These are phyloP conservation scores for Hyles lineata DNA, from an alignment of 2,888 invertebrate species.

Conservation along the genomic window DNA sequence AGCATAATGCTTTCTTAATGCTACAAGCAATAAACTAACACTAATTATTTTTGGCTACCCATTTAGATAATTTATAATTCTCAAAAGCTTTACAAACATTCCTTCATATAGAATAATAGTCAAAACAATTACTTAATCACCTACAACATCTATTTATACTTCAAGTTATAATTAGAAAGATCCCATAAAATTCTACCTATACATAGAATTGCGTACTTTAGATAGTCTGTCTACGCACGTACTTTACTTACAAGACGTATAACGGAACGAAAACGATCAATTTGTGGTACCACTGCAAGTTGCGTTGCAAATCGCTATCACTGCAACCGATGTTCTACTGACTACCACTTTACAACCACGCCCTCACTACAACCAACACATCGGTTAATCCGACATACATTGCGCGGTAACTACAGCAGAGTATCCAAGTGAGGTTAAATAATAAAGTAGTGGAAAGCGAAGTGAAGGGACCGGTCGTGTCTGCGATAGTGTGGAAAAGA, in stretches of 20 bases:
- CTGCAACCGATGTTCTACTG: constrained; percentile 51
- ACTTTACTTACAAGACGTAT: background rate
- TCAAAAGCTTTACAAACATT: no score
- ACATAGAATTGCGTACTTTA: no score
- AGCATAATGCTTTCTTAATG: no score
- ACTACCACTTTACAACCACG: constrained; percentile 44
- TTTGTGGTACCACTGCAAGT: constrained; percentile 22
- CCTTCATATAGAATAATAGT: no score
- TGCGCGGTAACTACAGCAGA: constrained; percentile 25
- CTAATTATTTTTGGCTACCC: no score
- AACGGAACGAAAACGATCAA: background rate
- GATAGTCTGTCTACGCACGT: background rate
- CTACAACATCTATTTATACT: no score
- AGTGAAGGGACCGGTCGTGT: background rate
- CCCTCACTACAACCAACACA: constrained; percentile 37
- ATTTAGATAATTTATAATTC: no score
- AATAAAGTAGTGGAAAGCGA: constrained; percentile 39
- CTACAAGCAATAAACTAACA: no score
- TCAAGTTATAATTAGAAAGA: no score
- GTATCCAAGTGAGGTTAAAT: background rate
- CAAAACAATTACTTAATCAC: no score
- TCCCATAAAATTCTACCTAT: no score
- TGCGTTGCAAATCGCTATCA: constrained; percentile 54
- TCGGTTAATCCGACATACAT: constrained; percentile 38
- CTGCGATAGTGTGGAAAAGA: constrained; percentile 9